Base-by-base conservation (phyloP, 1,140 invertebrate species). In the Nixonia krombeini region DNA sequence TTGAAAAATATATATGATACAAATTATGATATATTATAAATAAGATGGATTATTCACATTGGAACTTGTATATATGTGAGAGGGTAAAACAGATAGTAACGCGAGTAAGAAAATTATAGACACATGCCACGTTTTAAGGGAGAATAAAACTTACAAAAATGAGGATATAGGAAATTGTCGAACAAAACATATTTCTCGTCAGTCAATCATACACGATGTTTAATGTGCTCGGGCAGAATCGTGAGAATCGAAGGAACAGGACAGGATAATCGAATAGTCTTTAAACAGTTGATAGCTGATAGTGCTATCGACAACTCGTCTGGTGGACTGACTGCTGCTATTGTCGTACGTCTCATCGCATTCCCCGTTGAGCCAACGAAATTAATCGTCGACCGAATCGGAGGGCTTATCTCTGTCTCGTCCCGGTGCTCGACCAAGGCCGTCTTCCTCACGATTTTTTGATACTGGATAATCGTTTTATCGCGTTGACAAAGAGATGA, bases 301-400 rank as follows among this genome's bases (percentile, higher is more conserved):
- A 74, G 28, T 46, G 61, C 57, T 84, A 84, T 84, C 75, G 80
- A 82, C 78, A 84, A 85, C 83, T 84, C 77, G 81, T 84, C 82
- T 84, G 83, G 83, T 85, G 83, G 82, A 85, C 75, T 84, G 82
- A 84, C 82, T 85, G 82, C 81, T 84, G 75, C 76, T 83, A 75
- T 80, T 81, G 80, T 76, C 75, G 78, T 73, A 72, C 61, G 71
- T 74, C 69, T 69, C 58, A 70, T 67, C 68, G 64, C 51, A 67
- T 69, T 76, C 58, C 68, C 68, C 66, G 40, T 72, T 59, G 70
- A 70, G 64, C 53, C 42, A 65, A 64, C 74, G 76, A 72, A 69
- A 72, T 72, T 74, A 72, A 74, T 72, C 66, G 74, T 70, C 72
- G 70, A 74, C 70, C 75, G 41, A 49, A 70, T 58, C 52, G 41